Evolutionary conservation across 2,113 vertebrate species (phyloP).

Genomic region (Vombatus ursinus): DNA sequence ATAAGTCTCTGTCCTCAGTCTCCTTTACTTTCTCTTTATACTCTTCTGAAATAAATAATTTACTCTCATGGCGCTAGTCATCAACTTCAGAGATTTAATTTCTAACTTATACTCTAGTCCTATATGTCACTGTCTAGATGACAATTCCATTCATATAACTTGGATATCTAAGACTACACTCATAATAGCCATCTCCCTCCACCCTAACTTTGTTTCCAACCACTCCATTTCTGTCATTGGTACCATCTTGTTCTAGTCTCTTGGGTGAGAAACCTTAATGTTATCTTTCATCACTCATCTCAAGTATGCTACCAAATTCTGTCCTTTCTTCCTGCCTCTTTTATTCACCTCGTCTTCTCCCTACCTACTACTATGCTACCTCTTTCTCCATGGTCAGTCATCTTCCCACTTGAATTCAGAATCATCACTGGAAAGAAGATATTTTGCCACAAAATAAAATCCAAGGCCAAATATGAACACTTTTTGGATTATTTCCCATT

Average conservation of each 20-base stretch:
- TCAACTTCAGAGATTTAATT: rapidly evolving
- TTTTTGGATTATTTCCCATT: background rate
- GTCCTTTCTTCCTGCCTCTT: background rate
- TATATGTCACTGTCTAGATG: background rate
- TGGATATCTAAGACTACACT: background rate
- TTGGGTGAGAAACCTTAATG: background rate
- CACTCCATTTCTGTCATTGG: too few species aligned
- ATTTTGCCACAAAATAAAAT: slow-evolving; percentile 34
- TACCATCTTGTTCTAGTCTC: background rate
- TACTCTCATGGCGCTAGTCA: background rate
- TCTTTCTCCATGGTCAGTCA: background rate
- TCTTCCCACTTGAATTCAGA: slow-evolving; percentile 1
- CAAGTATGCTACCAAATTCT: background rate
- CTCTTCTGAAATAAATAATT: too few species aligned
- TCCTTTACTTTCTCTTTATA: background rate
- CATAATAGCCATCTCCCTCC: background rate
- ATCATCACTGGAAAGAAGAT: slow-evolving; percentile 13
- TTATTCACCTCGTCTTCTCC: background rate
- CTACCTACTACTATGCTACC: background rate
- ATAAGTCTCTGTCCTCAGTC: background rate
- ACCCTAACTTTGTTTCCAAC: background rate
- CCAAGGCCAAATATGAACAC: background rate
- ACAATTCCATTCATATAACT: background rate
- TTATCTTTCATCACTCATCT: background rate
- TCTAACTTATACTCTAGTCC: background rate